Conservation (phyloP, 2,888 invertebrate genomes). For the Limnephilus auricula region DNA sequence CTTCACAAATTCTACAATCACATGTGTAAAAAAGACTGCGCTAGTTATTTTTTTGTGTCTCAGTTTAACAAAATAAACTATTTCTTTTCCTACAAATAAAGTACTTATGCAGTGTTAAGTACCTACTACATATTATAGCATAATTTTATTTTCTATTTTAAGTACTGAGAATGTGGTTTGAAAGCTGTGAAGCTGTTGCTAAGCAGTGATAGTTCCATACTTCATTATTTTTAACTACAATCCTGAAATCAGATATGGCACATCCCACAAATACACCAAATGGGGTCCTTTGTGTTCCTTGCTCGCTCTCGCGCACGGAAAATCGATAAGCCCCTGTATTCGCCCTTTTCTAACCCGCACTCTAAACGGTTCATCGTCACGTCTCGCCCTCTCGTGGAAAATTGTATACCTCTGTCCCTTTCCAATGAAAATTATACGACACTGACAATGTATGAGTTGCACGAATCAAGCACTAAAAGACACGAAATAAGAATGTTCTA, state of each 20-base stretch:
- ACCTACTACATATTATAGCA: too few species aligned
- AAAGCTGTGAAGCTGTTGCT: background rate
- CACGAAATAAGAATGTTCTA: background rate
- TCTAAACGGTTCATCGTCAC: background rate
- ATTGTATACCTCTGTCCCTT: background rate
- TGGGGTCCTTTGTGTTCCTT: constrained; percentile 44
- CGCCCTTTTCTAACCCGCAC: constrained; percentile 46
- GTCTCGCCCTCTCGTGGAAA: background rate
- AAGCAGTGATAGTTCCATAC: constrained; percentile 23
- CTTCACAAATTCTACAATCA: too few species aligned
- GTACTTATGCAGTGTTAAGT: too few species aligned
- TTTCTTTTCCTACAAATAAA: too few species aligned
- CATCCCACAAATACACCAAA: constrained; percentile 49
- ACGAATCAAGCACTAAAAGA: constrained; percentile 1
- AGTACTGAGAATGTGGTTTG: background rate
- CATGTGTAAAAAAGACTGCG: too few species aligned
- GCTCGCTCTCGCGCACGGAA: constrained; percentile 54
- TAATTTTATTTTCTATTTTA: background rate
- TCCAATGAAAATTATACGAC: background rate
- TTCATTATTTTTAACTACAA: constrained; percentile 45
- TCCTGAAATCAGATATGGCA: constrained; percentile 43
- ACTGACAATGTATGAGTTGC: background rate
- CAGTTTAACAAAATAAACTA: too few species aligned
- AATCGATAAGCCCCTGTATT: constrained; percentile 57
- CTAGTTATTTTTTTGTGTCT: too few species aligned